Percentiles rank a stretch among this genome's conserved stretches.
These are phyloP conservation scores for Pollenia labialis DNA, from an alignment of 2,888 invertebrate genomes.

Conservation along the genomic window DNA sequence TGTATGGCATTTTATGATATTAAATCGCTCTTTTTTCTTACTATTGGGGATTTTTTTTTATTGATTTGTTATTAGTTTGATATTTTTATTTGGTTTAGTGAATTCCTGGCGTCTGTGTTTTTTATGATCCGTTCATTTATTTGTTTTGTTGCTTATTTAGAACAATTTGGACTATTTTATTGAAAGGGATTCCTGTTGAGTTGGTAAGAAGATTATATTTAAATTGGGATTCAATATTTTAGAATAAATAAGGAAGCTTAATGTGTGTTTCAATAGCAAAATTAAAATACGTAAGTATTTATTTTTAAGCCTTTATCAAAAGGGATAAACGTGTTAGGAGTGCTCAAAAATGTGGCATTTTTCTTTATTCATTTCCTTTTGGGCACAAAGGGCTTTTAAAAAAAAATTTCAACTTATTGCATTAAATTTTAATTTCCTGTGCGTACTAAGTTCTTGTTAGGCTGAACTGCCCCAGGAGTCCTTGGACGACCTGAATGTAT, in stretches of 20 bases:
- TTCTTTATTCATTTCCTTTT: no score
- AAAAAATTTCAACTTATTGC: no score
- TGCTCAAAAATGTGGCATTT: no score
- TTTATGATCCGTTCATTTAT: slow-evolving; percentile 12
- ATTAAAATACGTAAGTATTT: neutral
- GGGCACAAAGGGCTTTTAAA: no score
- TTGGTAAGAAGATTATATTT: slow-evolving; percentile 43
- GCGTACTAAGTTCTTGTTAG: no score
- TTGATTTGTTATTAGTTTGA: slow-evolving; percentile 19
- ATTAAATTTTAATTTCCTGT: no score
- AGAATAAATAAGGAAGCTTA: neutral
- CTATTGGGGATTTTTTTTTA: neutral
- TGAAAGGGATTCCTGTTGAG: slow-evolving; percentile 2
- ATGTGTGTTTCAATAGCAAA: neutral
- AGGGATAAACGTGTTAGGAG: no score
- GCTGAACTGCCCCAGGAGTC: no score
- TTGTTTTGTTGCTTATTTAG: neutral
- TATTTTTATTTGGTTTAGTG: slow-evolving; percentile 1
- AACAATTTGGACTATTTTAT: neutral
- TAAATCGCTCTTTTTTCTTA: neutral
- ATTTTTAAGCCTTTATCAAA: no score
- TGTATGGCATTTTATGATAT: slow-evolving; percentile 20
- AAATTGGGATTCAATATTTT: neutral
- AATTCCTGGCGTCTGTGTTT: neutral
- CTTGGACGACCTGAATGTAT: no score